Evolutionary conservation across 2,113 vertebrate species (phyloP).

Genomic region (Calidris pygmaea): DNA sequence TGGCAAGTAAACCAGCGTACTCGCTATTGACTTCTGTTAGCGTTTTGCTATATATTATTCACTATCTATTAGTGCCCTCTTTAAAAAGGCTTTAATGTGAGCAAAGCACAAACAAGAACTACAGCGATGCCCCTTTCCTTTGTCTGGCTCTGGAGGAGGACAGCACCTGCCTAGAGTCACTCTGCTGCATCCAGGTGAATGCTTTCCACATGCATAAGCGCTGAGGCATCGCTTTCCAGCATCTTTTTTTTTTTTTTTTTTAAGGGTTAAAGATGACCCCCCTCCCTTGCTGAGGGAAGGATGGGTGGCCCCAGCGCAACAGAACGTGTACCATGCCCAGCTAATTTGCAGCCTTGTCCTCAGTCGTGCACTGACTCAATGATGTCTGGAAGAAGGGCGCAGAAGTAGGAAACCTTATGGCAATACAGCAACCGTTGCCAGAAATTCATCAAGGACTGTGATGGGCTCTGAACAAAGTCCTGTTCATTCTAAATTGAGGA

Average conservation of each 20-base stretch:
- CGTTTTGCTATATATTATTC: neutral
- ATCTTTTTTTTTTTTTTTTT: neutral
- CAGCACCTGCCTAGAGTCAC: neutral
- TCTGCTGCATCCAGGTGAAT: neutral
- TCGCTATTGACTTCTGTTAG: slow-evolving; percentile 25
- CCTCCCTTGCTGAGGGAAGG: neutral
- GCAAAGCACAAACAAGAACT: neutral
- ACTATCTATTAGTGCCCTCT: neutral
- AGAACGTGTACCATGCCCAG: rapidly evolving
- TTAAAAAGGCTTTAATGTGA: neutral
- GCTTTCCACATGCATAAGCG: neutral
- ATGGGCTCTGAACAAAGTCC: slow-evolving; percentile 17
- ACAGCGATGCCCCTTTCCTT: neutral
- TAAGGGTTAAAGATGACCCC: neutral
- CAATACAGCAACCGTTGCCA: slow-evolving; percentile 17
- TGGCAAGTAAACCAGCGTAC: slow-evolving; percentile 26
- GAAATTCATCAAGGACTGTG: slow-evolving; percentile 48
- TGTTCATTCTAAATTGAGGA: neutral
- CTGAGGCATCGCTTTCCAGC: neutral
- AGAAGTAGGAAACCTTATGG: slow-evolving; percentile 47
- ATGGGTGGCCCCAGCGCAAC: neutral
- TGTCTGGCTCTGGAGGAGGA: neutral
- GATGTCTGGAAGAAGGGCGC: slow-evolving; percentile 35
- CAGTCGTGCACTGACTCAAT: neutral
- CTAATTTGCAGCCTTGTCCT: slow-evolving; percentile 16